Percentiles rank a stretch among this genome's conserved stretches.
Evolutionary conservation across 2,113 vertebrate species (phyloP).

Genomic region (Solenodon paradoxus): DNA sequence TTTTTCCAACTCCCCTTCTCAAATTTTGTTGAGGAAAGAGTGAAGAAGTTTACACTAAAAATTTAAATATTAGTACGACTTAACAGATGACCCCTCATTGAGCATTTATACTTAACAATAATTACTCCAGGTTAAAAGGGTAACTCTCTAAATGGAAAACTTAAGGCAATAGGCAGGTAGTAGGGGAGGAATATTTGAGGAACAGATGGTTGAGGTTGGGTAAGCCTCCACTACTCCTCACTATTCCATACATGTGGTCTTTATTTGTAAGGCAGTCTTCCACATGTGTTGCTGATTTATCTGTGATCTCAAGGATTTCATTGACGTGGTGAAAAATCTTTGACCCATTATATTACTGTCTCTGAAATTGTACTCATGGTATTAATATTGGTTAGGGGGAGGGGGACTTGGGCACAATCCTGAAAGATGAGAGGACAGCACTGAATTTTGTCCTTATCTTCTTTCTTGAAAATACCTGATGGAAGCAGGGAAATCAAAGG

Average conservation of each 20-base stretch:
- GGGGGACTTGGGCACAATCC: background rate
- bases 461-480: background rate
- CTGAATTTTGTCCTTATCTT: background rate
- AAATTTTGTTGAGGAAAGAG: slow-evolving; percentile 1
- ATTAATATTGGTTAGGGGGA: background rate
- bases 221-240: background rate
- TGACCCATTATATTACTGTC: background rate
- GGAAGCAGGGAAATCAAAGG: background rate
- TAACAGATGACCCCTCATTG: background rate
- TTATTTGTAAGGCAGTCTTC: background rate
- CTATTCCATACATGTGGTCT: background rate
- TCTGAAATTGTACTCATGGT: slow-evolving; percentile 10
- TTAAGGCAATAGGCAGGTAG: background rate
- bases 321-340: background rate
- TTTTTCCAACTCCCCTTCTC: background rate
- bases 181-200: background rate
- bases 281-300: background rate
- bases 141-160: background rate
- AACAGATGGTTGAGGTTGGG: too few species aligned
- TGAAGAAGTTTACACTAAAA: background rate
- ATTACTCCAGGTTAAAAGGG: background rate
- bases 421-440: background rate
- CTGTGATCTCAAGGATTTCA: background rate
- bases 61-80: background rate
- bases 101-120: background rate